phyloP scores from a whole-genome alignment of 2,113 vertebrate species.

The Physeter macrocephalus region DNA sequence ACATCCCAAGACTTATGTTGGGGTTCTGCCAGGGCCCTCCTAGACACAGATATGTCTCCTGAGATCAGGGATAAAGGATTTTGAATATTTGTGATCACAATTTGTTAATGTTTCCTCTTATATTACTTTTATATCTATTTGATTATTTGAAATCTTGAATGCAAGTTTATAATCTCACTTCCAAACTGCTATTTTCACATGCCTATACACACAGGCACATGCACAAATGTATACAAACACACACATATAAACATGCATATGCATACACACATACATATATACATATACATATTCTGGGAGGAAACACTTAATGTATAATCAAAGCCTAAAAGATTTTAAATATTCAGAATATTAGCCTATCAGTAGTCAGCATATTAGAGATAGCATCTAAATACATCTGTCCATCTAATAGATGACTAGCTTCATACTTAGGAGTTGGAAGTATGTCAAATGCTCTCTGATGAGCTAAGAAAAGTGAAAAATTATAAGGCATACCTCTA shows the following conservation, averaged over 20 bases:
- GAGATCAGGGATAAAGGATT: not conserved
- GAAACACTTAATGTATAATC: not conserved
- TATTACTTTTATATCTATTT: not conserved
- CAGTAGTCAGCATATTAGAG: not conserved
- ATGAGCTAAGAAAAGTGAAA: constrained; percentile 1
- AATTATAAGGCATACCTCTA: not conserved
- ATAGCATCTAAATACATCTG: not conserved
- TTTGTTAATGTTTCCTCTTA: not conserved
- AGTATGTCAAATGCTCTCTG: not conserved
- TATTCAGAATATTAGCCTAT: not conserved
- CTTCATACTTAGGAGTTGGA: not conserved
- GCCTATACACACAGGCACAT: not conserved
- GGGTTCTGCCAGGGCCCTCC: not conserved
- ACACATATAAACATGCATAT: not conserved
- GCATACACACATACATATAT: not conserved
- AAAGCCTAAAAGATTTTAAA: not conserved
- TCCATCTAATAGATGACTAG: not conserved
- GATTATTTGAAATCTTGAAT: not conserved
- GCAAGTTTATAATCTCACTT: not conserved
- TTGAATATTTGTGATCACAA: not conserved
- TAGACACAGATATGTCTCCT: not conserved
- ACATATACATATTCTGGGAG: not conserved
- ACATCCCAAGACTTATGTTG: not conserved
- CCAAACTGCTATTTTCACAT: not conserved
- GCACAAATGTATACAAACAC: not conserved